Evolutionary conservation across 2,888 invertebrate genomes (phyloP).

Genomic region (Drosophila atroscutellata): DNA sequence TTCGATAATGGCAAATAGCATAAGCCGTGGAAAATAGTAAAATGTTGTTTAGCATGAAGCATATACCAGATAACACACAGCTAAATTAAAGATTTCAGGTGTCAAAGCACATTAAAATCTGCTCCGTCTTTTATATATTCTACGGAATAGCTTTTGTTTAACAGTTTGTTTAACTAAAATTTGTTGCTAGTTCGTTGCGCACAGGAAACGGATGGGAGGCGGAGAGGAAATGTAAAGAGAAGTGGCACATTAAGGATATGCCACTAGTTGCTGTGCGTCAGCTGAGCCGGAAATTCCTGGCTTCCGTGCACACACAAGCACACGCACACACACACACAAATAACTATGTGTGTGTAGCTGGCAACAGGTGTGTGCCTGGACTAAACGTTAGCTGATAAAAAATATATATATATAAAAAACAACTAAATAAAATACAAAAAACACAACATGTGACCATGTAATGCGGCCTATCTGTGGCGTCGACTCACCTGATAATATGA

Average conservation of each 20-base stretch:
- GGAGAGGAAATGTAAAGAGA: constrained; percentile 32
- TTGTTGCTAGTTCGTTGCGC: constrained; percentile 11
- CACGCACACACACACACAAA: neutral
- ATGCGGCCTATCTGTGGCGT: constrained; percentile 46
- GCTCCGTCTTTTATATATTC: constrained; percentile 4
- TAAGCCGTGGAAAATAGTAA: neutral
- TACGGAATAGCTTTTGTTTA: constrained; percentile 1
- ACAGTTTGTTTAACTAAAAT: constrained; percentile 11
- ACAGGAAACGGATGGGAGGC: constrained; percentile 34
- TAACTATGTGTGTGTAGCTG: constrained; percentile 16
- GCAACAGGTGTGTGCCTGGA: constrained; percentile 54
- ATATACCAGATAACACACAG: neutral
- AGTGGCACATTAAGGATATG: constrained; percentile 56
- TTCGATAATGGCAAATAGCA: neutral
- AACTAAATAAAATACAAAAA: constrained; percentile 16
- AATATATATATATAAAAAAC: neutral
- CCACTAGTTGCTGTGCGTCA: constrained; percentile 62
- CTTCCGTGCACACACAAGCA: constrained; percentile 34
- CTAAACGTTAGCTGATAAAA: constrained; percentile 36
- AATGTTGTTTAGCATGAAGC: neutral
- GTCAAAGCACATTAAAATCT: neutral
- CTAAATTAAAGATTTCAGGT: neutral
- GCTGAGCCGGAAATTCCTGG: constrained; percentile 63
- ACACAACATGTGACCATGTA: constrained; percentile 42
- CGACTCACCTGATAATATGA: constrained; percentile 85